Percentiles rank a stretch among this genome's conserved stretches.
These are phyloP conservation scores for Chondrilla cf. caribensis DNA, from an alignment of 37 sponge, comb jelly and placozoan species.

Conservation along the genomic window DNA sequence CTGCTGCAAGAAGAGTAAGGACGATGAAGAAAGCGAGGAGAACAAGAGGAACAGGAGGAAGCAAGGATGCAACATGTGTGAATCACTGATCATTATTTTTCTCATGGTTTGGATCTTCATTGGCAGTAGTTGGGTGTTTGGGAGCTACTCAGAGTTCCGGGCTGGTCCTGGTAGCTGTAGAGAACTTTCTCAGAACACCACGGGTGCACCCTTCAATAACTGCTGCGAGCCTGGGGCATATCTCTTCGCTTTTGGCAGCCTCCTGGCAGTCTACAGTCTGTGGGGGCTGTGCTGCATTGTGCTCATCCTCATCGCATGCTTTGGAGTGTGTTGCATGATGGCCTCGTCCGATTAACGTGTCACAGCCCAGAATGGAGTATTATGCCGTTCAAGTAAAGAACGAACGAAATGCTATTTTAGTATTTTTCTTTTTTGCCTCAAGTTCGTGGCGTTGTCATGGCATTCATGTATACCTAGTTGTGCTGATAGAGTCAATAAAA, in stretches of 20 bases:
- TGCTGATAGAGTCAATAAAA: too few relatives aligned
- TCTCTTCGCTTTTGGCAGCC: not conserved
- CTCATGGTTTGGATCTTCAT: not conserved
- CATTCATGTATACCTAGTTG: too few relatives aligned
- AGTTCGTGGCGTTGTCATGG: too few relatives aligned
- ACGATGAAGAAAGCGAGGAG: not conserved
- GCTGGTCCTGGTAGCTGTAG: not conserved
- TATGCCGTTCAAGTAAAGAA: too few relatives aligned
- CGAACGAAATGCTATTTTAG: too few relatives aligned
- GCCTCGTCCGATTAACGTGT: too few relatives aligned
- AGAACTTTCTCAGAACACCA: not conserved
- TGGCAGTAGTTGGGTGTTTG: conserved; percentile 8
- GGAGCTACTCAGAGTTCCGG: not conserved
- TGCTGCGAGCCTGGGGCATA: conserved; percentile 8
- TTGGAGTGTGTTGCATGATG: too few relatives aligned
- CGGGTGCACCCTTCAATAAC: not conserved
- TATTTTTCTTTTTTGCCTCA: too few relatives aligned
- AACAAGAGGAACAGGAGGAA: not conserved
- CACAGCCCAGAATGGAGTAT: too few relatives aligned
- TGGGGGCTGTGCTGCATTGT: not conserved
- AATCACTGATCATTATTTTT: not conserved
- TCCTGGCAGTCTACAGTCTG: not conserved
- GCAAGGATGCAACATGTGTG: not conserved
- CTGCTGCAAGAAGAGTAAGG: not conserved
- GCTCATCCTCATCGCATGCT: too few relatives aligned